Percentiles rank a stretch among this genome's conserved stretches.
phyloP scores from a whole-genome alignment of 2,797 vertebrate genomes.

The Paguma larvata region DNA sequence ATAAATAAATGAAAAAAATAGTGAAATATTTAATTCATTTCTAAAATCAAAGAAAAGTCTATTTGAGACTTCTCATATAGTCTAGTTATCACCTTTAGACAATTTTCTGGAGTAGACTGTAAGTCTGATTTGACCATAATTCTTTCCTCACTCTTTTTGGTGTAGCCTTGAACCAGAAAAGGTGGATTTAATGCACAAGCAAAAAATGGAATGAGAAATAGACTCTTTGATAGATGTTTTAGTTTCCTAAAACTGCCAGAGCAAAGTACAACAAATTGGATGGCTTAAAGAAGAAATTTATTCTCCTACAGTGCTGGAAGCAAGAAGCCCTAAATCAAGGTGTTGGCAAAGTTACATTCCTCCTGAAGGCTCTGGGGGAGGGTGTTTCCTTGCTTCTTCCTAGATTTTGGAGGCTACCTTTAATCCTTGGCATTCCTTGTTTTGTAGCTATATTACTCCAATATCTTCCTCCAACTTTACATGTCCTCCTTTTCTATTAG shows the following conservation, averaged over 20 bases:
- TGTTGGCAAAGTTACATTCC: neutral
- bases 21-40: neutral
- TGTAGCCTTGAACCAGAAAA: neutral
- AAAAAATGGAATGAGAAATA: neutral
- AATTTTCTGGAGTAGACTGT: neutral
- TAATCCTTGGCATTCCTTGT: neutral
- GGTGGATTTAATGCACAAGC: neutral
- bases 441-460: neutral
- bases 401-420: neutral
- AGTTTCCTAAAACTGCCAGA: neutral
- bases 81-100: neutral
- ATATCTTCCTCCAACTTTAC: neutral
- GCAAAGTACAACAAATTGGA: neutral
- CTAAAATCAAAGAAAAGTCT: neutral
- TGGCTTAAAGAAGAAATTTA: neutral
- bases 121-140: neutral
- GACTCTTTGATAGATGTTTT: neutral
- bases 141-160: neutral
- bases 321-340: neutral
- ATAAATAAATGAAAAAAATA: neutral
- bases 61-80: neutral
- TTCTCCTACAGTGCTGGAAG: neutral
- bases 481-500: neutral
- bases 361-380: neutral
- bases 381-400: neutral